Conservation (phyloP, 2,888 invertebrate species). For the Rhaphigaster nebulosa region DNA sequence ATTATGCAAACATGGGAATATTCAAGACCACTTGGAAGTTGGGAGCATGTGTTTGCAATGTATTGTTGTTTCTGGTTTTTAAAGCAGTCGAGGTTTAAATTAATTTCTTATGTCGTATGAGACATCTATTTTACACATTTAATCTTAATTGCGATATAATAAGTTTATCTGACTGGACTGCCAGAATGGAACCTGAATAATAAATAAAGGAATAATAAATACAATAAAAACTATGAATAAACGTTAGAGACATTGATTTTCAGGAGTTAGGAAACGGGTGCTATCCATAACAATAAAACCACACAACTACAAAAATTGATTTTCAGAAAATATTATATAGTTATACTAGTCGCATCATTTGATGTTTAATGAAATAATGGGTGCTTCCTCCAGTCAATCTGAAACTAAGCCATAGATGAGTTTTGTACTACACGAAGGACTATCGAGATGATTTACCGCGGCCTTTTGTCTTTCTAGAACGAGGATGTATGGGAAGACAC, state of each 20-base stretch:
- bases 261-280: too few species aligned
- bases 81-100: background rate
- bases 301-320: background rate
- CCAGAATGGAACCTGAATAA: too few species aligned
- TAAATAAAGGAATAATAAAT: too few species aligned
- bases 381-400: background rate
- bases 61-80: background rate
- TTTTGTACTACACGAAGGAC: background rate
- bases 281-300: too few species aligned
- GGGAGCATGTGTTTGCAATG: background rate
- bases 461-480: background rate
- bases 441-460: background rate
- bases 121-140: background rate
- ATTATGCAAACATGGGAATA: background rate
- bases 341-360: too few species aligned
- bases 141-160: background rate
- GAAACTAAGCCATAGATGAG: background rate
- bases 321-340: too few species aligned
- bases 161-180: too few species aligned
- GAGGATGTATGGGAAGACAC: background rate
- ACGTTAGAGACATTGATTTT: too few species aligned
- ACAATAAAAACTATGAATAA: too few species aligned
- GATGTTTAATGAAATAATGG: background rate
- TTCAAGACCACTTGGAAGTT: background rate
- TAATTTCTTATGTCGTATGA: background rate